Conservation (phyloP, 2,113 vertebrate species). For the Mesocricetus auratus region DNA sequence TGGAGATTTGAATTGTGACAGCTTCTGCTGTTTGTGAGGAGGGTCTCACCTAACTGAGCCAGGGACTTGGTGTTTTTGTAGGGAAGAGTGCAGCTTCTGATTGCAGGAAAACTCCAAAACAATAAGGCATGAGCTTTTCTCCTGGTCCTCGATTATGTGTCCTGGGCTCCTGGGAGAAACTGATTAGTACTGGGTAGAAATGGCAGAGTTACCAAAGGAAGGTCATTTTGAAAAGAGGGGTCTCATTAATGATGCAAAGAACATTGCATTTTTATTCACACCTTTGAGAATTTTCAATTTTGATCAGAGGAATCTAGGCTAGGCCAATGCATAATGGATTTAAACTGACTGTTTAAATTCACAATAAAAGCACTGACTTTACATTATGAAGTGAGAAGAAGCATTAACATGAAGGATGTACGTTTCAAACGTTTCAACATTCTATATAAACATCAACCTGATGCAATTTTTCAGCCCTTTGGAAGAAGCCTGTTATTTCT, state of each 20-base stretch:
- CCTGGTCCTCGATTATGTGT: not conserved
- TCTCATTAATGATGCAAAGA: not conserved
- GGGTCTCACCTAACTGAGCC: not conserved
- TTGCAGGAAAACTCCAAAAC: not conserved
- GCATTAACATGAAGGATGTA: not conserved
- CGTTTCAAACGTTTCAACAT: not conserved
- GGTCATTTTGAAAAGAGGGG: not conserved
- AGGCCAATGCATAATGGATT: not conserved
- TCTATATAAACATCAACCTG: not conserved
- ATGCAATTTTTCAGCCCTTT: not conserved
- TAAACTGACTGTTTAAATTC: not conserved
- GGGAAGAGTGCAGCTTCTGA: not conserved
- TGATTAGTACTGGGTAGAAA: not conserved
- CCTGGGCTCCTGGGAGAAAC: not conserved
- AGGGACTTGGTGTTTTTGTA: not conserved
- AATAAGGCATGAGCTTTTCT: not conserved
- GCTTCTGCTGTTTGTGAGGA: not conserved
- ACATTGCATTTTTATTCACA: not conserved
- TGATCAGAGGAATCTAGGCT: not conserved
- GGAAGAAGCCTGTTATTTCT: not conserved
- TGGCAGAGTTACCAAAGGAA: not conserved
- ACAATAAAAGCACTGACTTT: not conserved
- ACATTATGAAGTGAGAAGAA: not conserved
- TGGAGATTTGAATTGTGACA: not conserved
- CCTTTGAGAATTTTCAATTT: constrained; percentile 38